Evolutionary conservation across 2,888 invertebrate genomes (phyloP).

Genomic region (Andrena flavipes): DNA sequence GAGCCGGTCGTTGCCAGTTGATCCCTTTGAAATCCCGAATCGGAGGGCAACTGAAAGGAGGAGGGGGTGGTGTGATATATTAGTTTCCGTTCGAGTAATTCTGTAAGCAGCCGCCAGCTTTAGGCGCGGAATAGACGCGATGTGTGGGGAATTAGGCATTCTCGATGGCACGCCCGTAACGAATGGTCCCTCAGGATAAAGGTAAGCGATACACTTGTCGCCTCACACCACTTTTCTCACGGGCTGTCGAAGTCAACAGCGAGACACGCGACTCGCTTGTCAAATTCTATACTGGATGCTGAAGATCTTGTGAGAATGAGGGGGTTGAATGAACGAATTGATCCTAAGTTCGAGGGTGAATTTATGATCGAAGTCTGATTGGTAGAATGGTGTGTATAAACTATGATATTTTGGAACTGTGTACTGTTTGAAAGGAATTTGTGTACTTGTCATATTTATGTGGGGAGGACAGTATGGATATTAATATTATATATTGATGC

Average conservation of each 20-base stretch:
- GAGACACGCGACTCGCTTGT: neutral
- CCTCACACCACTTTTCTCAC: neutral
- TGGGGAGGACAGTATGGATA: too few species aligned
- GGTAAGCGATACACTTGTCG: conserved; percentile 55
- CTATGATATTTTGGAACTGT: neutral
- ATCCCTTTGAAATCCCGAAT: conserved; percentile 20
- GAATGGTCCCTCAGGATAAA: conserved; percentile 62
- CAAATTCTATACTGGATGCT: neutral
- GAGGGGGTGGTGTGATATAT: conserved; percentile 37
- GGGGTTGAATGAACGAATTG: too few species aligned
- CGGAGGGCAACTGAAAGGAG: neutral
- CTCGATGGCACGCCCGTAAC: conserved; percentile 68
- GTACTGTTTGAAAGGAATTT: too few species aligned
- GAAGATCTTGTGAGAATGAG: neutral
- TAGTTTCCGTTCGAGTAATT: conserved; percentile 23
- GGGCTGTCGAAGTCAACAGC: neutral
- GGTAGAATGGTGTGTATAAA: neutral
- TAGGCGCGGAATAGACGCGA: conserved; percentile 41
- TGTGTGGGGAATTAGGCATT: conserved; percentile 48
- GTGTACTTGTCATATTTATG: too few species aligned
- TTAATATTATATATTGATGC: too few species aligned
- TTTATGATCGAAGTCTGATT: neutral
- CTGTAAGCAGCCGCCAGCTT: conserved; percentile 12
- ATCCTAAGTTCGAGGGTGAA: neutral
- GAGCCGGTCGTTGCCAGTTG: conserved; percentile 23